Conservation (phyloP, 2,113 vertebrate species). For the Choloepus hoffmanni region DNA sequence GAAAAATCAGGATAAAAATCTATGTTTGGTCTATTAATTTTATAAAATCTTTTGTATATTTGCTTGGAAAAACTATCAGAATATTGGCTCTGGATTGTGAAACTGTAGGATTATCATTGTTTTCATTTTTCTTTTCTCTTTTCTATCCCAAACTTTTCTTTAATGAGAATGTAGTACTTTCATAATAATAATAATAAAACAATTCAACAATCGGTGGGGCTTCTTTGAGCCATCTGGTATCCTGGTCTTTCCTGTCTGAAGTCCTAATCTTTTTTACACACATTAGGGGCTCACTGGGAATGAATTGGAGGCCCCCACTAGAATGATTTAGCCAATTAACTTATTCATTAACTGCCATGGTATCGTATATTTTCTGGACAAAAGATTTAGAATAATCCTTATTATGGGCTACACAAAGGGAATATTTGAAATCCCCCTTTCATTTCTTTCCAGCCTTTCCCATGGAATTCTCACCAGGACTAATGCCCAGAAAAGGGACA, state of each 20-base stretch:
- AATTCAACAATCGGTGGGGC: neutral
- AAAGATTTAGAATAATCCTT: constrained; percentile 76
- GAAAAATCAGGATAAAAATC: constrained; percentile 11
- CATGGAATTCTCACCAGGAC: constrained; percentile 74
- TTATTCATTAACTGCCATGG: constrained; percentile 76
- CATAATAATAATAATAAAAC: neutral
- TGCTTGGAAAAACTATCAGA: constrained; percentile 39
- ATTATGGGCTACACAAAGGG: constrained; percentile 20
- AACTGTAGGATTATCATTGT: neutral
- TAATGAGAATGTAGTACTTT: neutral
- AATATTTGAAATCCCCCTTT: constrained; percentile 70
- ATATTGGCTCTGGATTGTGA: neutral
- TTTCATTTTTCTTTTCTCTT: neutral
- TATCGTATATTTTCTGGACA: constrained; percentile 70
- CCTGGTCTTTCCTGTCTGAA: constrained; percentile 27
- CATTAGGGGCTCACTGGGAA: constrained; percentile 16
- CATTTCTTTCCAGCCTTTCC: constrained; percentile 61
- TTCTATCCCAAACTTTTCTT: constrained; percentile 14
- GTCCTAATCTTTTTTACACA: constrained; percentile 63
- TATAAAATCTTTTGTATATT: neutral
- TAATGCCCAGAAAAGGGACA: constrained; percentile 27
- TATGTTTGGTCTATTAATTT: neutral
- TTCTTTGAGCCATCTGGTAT: constrained; percentile 60
- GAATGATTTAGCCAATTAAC: constrained; percentile 62
- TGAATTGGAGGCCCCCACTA: constrained; percentile 58